phyloP scores from a whole-genome alignment of 64 coral and sea anemone species.

The Dendronephthya gigantea region DNA sequence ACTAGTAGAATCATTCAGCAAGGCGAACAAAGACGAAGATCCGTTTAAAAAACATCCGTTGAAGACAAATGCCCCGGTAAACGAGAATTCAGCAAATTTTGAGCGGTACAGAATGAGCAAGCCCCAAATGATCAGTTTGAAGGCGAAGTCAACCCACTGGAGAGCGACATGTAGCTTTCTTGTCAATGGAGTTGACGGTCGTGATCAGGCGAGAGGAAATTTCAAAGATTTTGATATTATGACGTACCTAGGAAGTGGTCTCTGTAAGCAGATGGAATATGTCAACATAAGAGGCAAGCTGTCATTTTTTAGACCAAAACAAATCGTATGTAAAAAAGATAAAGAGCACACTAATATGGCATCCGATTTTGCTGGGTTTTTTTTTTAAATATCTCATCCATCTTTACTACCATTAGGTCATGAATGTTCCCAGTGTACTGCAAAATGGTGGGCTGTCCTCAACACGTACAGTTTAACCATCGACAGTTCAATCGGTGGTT shows the following conservation, averaged over 20 bases:
- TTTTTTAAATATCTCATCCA: no score
- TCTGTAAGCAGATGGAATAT: slow-evolving; percentile 13
- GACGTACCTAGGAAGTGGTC: background rate
- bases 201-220: slow-evolving; percentile 21
- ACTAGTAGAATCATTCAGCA: background rate
- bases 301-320: background rate
- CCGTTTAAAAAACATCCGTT: background rate
- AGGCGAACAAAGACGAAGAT: background rate
- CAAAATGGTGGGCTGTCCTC: no score
- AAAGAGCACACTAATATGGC: no score
- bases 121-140: background rate
- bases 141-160: no score
- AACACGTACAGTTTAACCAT: background rate
- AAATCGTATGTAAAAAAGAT: no score
- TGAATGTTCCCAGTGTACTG: no score
- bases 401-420: no score
- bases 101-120: background rate
- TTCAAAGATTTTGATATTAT: slow-evolving; percentile 22
- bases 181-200: background rate
- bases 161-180: background rate
- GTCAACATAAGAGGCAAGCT: slow-evolving; percentile 9
- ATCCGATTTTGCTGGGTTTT: no score
- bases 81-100: background rate
- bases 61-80: background rate
- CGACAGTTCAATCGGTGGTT: background rate